Evolutionary conservation across 30 jellyfish, hydroid and myxozoan genomes (phyloP).

Genomic region (Mastigias papua): DNA sequence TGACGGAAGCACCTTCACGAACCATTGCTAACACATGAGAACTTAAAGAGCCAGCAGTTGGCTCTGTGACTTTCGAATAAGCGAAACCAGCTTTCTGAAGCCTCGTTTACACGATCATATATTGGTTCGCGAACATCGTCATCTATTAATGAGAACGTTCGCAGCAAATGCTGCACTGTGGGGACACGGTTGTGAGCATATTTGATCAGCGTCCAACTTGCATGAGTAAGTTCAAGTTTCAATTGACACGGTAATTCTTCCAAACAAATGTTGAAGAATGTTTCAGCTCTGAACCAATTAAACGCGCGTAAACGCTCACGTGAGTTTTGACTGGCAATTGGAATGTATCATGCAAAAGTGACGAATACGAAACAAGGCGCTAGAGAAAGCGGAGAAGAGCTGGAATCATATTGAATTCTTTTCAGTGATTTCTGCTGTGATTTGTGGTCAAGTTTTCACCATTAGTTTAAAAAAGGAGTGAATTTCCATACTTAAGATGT

Average conservation of each 20-base stretch:
- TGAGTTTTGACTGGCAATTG: too few relatives aligned
- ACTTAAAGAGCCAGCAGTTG: too few relatives aligned
- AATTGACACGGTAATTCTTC: conserved; percentile 31
- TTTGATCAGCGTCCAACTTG: conserved; percentile 30
- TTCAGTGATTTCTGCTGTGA: not conserved
- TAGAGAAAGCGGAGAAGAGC: too few relatives aligned
- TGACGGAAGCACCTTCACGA: too few relatives aligned
- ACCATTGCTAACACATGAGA: too few relatives aligned
- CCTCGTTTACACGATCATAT: conserved; percentile 50
- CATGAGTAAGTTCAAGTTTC: conserved; percentile 21
- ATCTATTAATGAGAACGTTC: conserved; percentile 23
- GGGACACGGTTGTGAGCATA: conserved; percentile 14
- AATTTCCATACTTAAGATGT: conserved; percentile 4
- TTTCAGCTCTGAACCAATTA: conserved; percentile 15
- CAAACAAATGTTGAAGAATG: conserved; percentile 25
- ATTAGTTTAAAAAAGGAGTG: conserved; percentile 3
- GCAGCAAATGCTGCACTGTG: conserved; percentile 23
- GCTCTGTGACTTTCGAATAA: too few relatives aligned
- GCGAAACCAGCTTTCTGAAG: too few relatives aligned
- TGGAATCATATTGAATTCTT: not conserved
- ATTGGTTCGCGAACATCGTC: conserved; percentile 27
- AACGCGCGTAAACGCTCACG: not conserved
- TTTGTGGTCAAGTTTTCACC: not conserved
- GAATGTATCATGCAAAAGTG: too few relatives aligned
- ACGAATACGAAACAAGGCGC: too few relatives aligned